Evolutionary conservation across 2,888 invertebrate genomes (phyloP), one percentile per base, ranked within the genome.

Genomic region (Agriotes lineatus): DNA sequence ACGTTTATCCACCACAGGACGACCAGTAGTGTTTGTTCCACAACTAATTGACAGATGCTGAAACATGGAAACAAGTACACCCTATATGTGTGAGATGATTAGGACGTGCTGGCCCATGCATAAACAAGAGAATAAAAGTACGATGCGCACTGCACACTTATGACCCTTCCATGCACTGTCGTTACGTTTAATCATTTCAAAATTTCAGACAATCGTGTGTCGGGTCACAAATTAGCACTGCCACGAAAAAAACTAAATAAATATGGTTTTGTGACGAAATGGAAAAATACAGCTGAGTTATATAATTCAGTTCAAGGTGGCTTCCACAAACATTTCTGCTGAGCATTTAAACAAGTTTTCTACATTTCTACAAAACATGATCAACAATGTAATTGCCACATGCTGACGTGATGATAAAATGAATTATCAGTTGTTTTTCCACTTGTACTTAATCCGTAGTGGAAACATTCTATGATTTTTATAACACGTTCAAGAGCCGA

Each of bases 1-100:
- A 73, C 74, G 72, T 73, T 73, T 72, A 71, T 71, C 72, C 74
- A 75, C 74, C 72, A 68, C 75, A 69, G 73, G 72, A 71, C 74
- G 75, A 75, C 75, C 72, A 73, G 74, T 75, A 74, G 74, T 76
- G 75, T 77, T 74, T 76, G 76, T 75, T 75, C 74, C 74, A 63
- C 74, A 72, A 69, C 67, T 66, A 63, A 67, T 37, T 64, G 67
- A 71, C 60, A 67, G 67, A 74, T 75, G 82, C 83, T 83, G 83
- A 81, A 83, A 83, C 83, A 83, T 82, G 72, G 82, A 81, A 82
- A 83, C 76, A 82, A 72, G 80, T 79, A 82, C 78, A 82, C 83
- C 83, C 82, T 81, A 82, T 83, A 83, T 83, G 82, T 83, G 83
- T 82, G 77, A 78, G 78, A 80, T 78, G 79, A 81, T 76, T 44